Evolutionary conservation across 2,113 vertebrate species (phyloP), one percentile per base, ranked within the genome.

Genomic region (Spizaetus ornatus): DNA sequence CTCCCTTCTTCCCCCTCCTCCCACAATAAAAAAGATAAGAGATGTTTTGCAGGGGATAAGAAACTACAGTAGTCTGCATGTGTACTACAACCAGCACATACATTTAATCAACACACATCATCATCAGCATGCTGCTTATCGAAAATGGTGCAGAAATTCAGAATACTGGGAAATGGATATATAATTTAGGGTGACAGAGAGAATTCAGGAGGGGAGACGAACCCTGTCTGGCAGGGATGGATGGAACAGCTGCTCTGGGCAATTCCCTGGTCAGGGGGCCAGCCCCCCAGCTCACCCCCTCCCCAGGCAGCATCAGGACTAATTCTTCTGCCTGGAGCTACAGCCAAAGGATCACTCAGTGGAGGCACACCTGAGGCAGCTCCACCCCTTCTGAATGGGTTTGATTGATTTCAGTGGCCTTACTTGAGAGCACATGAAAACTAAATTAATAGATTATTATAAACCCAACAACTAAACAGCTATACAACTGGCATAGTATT

Each of bases 231-330:
- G 27, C 34, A 70, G 27, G 11, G 21, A 22, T 9, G 11, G 34
- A 26, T 0, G 1, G 38, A 56, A 48, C 0, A 2, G 26, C 31
- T 45, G 29, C 32, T 52, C 25, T 38, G 43, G 25, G 12, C 15
- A 58, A 19, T 13, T 27, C 13, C 21, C 40, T 61, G 18, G 19
- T 10, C 3, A 3, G 12, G 4, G 23, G 10, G 1, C 3, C 52
- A 77, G 45, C 22, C 22, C 6, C 40, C 29, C 25, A 73, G 27
- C 43, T 32, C 55, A 48, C 9, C 13, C 10, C 23, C 16, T 63
- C 63, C 18, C 1, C 0, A 4, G 10, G 8, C 9, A 38, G 20
- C 2, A 2, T 16, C 1, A 2, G 36, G 34, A 48, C 13, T 16
- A 32, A 45, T 5, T 9, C 20, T 82, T 25, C 58, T 27, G 21